Evolutionary conservation across 92 coral and sea anemone species (phyloP).

Genomic region (Galaxea fascicularis): DNA sequence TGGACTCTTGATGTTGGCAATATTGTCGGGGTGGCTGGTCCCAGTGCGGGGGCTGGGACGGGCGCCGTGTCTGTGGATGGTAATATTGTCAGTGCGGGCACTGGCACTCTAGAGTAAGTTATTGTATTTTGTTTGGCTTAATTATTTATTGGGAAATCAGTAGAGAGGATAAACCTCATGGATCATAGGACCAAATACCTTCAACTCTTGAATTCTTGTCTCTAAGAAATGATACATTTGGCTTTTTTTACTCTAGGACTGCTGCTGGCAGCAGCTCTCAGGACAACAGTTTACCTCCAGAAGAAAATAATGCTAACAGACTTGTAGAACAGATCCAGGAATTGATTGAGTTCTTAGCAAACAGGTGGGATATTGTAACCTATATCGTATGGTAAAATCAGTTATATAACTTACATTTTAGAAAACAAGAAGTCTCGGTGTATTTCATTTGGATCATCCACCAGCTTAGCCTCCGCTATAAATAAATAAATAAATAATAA

Average conservation of each 20-base stretch:
- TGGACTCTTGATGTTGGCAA: slow-evolving; percentile 91
- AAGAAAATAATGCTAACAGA: slow-evolving; percentile 43
- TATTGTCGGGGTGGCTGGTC: slow-evolving; percentile 67
- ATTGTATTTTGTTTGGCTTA: not conserved
- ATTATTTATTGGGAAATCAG: too few relatives aligned
- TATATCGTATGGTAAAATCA: too few relatives aligned
- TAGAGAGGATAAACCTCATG: too few relatives aligned
- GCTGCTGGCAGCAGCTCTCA: slow-evolving; percentile 83
- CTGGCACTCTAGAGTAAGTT: slow-evolving; percentile 79
- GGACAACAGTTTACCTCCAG: slow-evolving; percentile 29
- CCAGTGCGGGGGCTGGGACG: slow-evolving; percentile 68
- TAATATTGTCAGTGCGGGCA: slow-evolving; percentile 64
- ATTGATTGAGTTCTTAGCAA: slow-evolving; percentile 85
- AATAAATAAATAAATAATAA: too few relatives aligned
- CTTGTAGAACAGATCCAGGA: slow-evolving; percentile 78
- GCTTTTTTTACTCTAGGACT: slow-evolving; percentile 42
- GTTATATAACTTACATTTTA: too few relatives aligned
- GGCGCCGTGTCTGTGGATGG: slow-evolving; percentile 52
- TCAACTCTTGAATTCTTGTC: not conserved
- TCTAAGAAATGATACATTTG: not conserved
- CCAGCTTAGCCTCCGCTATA: too few relatives aligned
- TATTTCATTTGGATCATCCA: too few relatives aligned
- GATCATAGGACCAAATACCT: not conserved
- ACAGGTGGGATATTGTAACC: slow-evolving; percentile 70
- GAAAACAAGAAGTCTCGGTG: too few relatives aligned